phyloP scores from a whole-genome alignment of 2,888 invertebrate species.

The Asteroscopus sphinx region DNA sequence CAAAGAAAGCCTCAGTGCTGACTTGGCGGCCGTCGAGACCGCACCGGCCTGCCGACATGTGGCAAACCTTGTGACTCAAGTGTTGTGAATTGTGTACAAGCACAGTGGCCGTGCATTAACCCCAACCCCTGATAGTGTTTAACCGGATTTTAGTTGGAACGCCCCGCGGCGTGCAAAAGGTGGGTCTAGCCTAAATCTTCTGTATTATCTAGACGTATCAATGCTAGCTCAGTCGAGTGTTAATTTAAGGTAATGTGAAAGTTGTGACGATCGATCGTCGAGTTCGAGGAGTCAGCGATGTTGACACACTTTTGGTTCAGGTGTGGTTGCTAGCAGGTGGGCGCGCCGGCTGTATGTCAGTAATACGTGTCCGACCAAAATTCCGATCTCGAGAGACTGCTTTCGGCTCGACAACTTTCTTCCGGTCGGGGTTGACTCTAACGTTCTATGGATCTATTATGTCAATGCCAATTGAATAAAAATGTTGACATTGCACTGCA shows the following conservation, averaged over 20 bases:
- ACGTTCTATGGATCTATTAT: conserved; percentile 32
- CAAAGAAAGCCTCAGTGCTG: conserved; percentile 87
- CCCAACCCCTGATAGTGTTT: conserved; percentile 87
- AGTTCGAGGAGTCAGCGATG: conserved; percentile 83
- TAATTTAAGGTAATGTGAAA: conserved; percentile 89
- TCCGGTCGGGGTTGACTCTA: conserved; percentile 67
- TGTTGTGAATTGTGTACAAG: conserved; percentile 86
- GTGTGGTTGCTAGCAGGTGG: conserved; percentile 85
- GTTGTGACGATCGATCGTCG: conserved; percentile 84
- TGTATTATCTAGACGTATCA: conserved; percentile 67
- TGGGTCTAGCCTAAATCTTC: conserved; percentile 64
- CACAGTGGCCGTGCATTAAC: conserved; percentile 87
- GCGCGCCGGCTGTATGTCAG: conserved; percentile 81
- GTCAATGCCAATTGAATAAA: conserved; percentile 23
- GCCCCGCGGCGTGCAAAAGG: conserved; percentile 84
- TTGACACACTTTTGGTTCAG: conserved; percentile 89
- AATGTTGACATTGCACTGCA: conserved; percentile 28
- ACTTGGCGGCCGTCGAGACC: conserved; percentile 86
- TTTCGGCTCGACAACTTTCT: conserved; percentile 86
- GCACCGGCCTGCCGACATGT: conserved; percentile 86
- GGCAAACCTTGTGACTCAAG: conserved; percentile 83
- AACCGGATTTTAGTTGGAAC: conserved; percentile 85
- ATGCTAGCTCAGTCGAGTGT: conserved; percentile 72
- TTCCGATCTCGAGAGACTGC: conserved; percentile 85
- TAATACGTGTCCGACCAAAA: conserved; percentile 84